Percentiles rank a stretch among this genome's conserved stretches.
Conservation (phyloP, 2,113 vertebrate species). For the Chlorocebus sabaeus region DNA sequence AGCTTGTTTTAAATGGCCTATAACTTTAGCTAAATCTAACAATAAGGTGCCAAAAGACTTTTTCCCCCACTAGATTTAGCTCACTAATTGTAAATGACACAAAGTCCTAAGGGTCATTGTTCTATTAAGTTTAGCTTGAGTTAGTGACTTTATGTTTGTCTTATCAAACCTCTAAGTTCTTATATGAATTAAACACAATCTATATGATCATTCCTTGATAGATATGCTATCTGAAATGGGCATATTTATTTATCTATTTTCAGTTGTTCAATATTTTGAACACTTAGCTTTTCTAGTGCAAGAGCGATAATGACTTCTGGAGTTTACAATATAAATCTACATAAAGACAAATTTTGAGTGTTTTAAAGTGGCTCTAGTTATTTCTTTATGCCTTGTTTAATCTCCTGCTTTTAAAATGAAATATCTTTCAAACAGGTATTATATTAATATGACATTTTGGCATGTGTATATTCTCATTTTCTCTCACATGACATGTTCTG, state of each 20-base stretch:
- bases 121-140: not conserved
- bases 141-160: not conserved
- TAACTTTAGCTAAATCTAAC: not conserved
- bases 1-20: not conserved
- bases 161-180: not conserved
- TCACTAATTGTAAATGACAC: not conserved
- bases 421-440: conserved; percentile 41
- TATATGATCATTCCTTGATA: not conserved
- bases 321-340: conserved; percentile 13
- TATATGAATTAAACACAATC: not conserved
- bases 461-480: conserved; percentile 61
- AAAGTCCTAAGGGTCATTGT: not conserved
- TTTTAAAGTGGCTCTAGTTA: conserved; percentile 10
- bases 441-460: conserved; percentile 70
- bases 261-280: not conserved
- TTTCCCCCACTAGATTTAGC: not conserved
- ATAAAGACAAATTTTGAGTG: not conserved
- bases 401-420: conserved; percentile 46
- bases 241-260: not conserved
- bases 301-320: not conserved
- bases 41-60: not conserved
- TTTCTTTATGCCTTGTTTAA: conserved; percentile 41
- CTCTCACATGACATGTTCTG: conserved; percentile 52
- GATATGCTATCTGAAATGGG: not conserved
- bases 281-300: not conserved